phyloP scores from a whole-genome alignment of 2,888 invertebrate species.

The Tipula vernalis region DNA sequence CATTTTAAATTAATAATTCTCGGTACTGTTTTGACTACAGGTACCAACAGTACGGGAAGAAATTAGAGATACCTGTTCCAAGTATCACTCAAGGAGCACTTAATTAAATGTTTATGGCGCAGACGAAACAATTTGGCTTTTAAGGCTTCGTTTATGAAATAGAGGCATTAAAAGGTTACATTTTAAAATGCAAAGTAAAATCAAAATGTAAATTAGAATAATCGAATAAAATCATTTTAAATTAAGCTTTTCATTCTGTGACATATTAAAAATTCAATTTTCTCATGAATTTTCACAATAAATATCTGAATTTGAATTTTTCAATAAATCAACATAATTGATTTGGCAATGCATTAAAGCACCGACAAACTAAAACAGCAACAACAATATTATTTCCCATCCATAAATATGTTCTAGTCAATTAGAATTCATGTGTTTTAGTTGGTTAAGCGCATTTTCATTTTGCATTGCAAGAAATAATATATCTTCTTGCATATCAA shows the following conservation, averaged over 20 bases:
- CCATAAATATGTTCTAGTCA: not conserved
- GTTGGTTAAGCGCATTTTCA: not conserved
- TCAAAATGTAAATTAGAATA: too few relatives aligned
- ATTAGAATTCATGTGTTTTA: not conserved
- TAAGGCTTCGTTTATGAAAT: too few relatives aligned
- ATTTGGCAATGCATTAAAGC: not conserved
- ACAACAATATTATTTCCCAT: not conserved
- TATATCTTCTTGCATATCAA: not conserved
- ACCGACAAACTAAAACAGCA: not conserved
- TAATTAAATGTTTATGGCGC: too few relatives aligned
- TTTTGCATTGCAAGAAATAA: not conserved
- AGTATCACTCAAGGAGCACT: too few relatives aligned
- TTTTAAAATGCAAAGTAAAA: too few relatives aligned
- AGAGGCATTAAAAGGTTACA: too few relatives aligned
- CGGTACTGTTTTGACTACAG: too few relatives aligned
- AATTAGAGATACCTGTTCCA: too few relatives aligned
- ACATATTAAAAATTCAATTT: not conserved
- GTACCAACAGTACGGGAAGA: too few relatives aligned
- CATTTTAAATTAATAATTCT: too few relatives aligned
- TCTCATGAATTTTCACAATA: not conserved
- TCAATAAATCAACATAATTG: not conserved
- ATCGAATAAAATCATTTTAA: too few relatives aligned
- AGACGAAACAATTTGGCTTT: too few relatives aligned
- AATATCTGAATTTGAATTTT: not conserved
- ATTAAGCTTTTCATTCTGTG: not conserved